phyloP scores from a whole-genome alignment of 2,888 invertebrate genomes.

The Biston betularia region DNA sequence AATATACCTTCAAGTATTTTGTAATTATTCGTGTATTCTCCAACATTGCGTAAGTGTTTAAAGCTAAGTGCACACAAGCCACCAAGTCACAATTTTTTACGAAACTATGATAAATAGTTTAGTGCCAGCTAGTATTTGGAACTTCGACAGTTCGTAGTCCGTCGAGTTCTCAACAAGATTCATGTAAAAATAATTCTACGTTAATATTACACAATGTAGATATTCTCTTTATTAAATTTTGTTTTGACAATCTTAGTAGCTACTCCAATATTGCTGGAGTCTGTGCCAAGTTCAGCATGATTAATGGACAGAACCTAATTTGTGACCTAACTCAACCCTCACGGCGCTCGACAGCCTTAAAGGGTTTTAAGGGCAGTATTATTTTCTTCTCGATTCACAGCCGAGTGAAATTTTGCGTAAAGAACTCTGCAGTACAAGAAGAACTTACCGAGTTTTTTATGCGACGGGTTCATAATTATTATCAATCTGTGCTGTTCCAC shows the following conservation, averaged over 20 bases:
- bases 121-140: background rate
- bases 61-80: background rate
- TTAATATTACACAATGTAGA: too few relatives aligned
- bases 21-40: conserved; percentile 27
- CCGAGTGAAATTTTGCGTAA: too few relatives aligned
- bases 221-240: too few relatives aligned
- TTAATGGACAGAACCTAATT: conserved; percentile 52
- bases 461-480: too few relatives aligned
- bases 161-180: background rate
- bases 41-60: conserved; percentile 10
- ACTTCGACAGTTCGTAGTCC: too few relatives aligned
- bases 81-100: background rate
- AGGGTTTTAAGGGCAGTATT: conserved; percentile 57
- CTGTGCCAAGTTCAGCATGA: conserved; percentile 42
- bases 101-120: too few relatives aligned
- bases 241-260: conserved; percentile 20
- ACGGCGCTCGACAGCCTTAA: conserved; percentile 21
- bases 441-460: too few relatives aligned
- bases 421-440: too few relatives aligned
- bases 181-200: background rate
- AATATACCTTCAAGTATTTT: conserved; percentile 30
- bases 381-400: conserved; percentile 59
- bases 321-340: conserved; percentile 45
- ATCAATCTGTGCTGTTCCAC: too few relatives aligned
- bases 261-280: conserved; percentile 39